These are phyloP conservation scores for Acleris literana DNA, from an alignment of 2,888 invertebrate species.

Conservation along the genomic window DNA sequence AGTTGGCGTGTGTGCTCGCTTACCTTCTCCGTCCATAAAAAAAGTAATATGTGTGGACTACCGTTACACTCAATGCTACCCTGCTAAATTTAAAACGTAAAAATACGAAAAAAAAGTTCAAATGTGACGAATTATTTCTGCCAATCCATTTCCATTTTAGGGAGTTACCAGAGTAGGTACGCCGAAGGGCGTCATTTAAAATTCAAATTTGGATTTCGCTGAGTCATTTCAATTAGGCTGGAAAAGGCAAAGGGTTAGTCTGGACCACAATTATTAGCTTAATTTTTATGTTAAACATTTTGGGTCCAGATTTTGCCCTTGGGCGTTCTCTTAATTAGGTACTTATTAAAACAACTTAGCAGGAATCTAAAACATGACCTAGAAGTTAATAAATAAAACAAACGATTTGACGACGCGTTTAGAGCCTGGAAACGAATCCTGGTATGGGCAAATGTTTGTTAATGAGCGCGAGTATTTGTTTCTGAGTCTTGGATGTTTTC, in stretches of 20 bases:
- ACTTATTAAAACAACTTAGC: neutral
- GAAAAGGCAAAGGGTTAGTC: slow-evolving; percentile 12
- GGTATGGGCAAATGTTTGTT: no score
- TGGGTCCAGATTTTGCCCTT: neutral
- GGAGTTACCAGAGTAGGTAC: neutral
- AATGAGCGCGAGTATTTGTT: no score
- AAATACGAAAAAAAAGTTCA: no score
- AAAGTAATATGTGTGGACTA: no score
- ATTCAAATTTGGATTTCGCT: slow-evolving; percentile 19
- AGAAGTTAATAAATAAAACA: no score
- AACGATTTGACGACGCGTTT: neutral
- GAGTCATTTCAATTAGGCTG: slow-evolving; percentile 12
- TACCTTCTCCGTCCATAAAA: no score
- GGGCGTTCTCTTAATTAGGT: neutral
- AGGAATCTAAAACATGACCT: neutral
- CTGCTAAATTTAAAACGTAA: no score
- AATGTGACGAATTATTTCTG: neutral
- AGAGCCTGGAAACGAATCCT: no score
- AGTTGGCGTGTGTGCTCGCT: no score
- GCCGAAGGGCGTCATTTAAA: slow-evolving; percentile 8
- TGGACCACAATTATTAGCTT: neutral
- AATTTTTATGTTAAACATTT: slow-evolving; percentile 1
- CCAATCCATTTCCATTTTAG: slow-evolving; percentile 1
- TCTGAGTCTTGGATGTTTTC: no score
- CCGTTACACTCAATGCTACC: no score